Conservation (phyloP, 2,113 vertebrate species). For the Cygnus buccinator region DNA sequence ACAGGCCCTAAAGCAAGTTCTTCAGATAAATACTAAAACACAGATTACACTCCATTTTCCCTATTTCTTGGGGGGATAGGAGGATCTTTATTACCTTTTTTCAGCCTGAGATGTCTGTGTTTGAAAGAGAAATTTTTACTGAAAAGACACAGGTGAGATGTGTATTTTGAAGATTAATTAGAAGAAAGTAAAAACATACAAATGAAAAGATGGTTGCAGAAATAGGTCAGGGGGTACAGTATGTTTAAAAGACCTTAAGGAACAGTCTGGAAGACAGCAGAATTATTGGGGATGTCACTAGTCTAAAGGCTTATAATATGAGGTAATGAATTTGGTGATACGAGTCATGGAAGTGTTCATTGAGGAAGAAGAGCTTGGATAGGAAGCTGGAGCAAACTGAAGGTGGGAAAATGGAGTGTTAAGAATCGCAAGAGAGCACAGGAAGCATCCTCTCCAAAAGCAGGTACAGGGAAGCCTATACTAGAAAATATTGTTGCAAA, state of each 20-base stretch:
- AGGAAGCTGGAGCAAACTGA: not conserved
- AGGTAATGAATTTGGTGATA: not conserved
- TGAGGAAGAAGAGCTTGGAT: not conserved
- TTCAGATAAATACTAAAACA: not conserved
- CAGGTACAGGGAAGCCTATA: fast-evolving
- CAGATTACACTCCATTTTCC: not conserved
- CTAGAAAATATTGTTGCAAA: not conserved
- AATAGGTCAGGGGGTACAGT: not conserved
- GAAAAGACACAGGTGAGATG: not conserved
- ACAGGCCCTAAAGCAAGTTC: not conserved
- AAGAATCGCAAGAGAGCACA: not conserved
- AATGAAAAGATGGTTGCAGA: not conserved
- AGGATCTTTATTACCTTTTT: conserved; percentile 1
- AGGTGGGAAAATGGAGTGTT: no score
- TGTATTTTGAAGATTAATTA: not conserved
- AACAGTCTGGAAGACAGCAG: not conserved
- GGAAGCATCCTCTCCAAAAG: not conserved
- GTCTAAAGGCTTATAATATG: not conserved
- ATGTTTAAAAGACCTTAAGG: not conserved
- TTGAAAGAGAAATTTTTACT: conserved; percentile 12
- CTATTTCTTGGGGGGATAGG: not conserved
- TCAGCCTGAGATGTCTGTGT: not conserved
- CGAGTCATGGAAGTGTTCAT: not conserved
- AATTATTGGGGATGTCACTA: not conserved
- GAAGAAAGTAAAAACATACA: not conserved